phyloP scores from a whole-genome alignment of 1,140 invertebrate genomes.

The Manduca sexta region DNA sequence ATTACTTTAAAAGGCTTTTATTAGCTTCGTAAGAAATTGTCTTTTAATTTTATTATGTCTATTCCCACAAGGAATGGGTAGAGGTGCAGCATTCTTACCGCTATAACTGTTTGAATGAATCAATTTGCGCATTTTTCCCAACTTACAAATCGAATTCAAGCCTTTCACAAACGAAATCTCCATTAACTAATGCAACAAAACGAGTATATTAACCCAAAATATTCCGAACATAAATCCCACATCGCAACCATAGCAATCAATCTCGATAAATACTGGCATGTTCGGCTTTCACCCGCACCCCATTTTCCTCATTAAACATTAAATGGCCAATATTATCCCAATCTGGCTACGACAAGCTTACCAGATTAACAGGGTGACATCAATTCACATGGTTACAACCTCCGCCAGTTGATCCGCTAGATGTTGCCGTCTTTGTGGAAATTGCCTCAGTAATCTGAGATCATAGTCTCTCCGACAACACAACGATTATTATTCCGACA shows the following conservation, averaged over 20 bases:
- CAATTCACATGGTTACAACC: conserved; percentile 2
- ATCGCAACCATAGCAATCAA: not conserved
- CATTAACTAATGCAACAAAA: too few relatives aligned
- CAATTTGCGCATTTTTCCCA: too few relatives aligned
- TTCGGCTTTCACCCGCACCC: not conserved
- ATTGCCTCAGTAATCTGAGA: conserved; percentile 18
- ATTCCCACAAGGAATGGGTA: too few relatives aligned
- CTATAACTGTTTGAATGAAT: too few relatives aligned
- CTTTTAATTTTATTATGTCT: too few relatives aligned
- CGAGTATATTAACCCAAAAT: too few relatives aligned
- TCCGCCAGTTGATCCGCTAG: conserved; percentile 1
- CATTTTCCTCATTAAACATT: conserved; percentile 14
- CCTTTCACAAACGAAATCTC: too few relatives aligned
- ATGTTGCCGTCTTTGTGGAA: conserved; percentile 7
- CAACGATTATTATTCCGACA: conserved; percentile 12
- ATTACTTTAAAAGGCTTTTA: too few relatives aligned
- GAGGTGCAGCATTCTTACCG: too few relatives aligned
- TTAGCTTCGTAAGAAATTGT: too few relatives aligned
- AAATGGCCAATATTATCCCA: conserved; percentile 15
- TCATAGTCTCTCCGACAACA: conserved; percentile 11
- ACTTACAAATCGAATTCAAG: too few relatives aligned
- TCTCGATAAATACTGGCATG: not conserved
- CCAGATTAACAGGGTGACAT: conserved; percentile 11
- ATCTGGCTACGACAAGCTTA: conserved; percentile 17
- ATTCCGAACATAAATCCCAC: too few relatives aligned